A percentile compares a stretch with the other conserved stretches of the same genome.
These are phyloP conservation scores for Daubentonia madagascariensis DNA, from an alignment of 2,113 vertebrate species.

Conservation along the genomic window DNA sequence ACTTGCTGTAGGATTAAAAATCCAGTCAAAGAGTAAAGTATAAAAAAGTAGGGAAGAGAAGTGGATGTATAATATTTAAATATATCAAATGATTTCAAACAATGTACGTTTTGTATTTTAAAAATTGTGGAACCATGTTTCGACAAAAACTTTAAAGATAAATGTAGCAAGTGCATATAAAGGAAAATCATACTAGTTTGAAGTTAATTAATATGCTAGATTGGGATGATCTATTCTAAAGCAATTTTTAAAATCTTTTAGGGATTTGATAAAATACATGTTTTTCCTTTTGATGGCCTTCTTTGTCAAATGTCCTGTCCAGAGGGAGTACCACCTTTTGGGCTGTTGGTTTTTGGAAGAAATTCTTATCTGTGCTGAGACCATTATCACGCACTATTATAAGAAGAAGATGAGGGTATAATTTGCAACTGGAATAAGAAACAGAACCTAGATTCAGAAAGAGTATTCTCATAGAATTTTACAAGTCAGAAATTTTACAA, in stretches of 20 bases:
- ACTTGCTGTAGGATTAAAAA: background rate
- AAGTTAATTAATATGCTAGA: background rate
- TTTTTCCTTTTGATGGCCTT: background rate
- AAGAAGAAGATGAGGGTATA: background rate
- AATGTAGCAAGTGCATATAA: background rate
- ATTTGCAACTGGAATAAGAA: background rate
- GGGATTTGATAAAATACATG: background rate
- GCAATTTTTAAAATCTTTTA: background rate
- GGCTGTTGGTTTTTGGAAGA: background rate
- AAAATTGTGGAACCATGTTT: background rate
- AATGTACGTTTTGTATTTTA: background rate
- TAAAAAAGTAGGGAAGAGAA: background rate
- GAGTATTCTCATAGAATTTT: background rate
- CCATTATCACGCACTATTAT: accelerated
- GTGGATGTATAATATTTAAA: background rate
- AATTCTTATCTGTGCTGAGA: background rate
- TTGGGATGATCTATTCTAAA: background rate
- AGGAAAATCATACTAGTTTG: background rate
- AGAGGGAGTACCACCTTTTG: background rate
- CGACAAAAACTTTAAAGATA: background rate
- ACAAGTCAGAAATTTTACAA: background rate
- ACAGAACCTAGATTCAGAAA: background rate
- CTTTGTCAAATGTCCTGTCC: background rate
- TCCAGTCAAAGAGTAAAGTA: background rate
- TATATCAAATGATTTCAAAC: background rate